Evolutionary conservation across 2,888 invertebrate species (phyloP), one percentile per base, ranked within the genome.

Genomic region (Papilio gigon): DNA sequence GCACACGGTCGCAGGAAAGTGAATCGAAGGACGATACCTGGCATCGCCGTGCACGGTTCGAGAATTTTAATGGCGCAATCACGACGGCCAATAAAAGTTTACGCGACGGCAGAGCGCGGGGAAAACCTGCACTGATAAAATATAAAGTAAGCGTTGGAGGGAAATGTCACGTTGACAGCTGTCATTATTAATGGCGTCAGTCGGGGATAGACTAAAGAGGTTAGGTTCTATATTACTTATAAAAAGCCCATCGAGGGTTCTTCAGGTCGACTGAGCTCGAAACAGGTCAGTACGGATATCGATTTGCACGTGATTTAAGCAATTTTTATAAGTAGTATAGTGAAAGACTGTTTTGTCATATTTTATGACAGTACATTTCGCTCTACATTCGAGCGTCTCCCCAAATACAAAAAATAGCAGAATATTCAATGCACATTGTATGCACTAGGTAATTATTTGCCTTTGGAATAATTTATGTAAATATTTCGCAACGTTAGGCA

Each of bases 41-140:
- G 22, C 47, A 47, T 80, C 77, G 73, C 56, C 37, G 62, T 65
- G 64, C 27, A 70, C 70, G 77, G 74, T 65, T 37, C 25, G 65
- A 72, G 82, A 81, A 83, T 82, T 71, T 70, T 75, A 80, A 80
- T 71, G 40, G 6, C 65, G 50, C 73, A 72, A 75, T 71, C 76
- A 74, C 65, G 72, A 68, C n/a, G 20, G 27, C 68, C 71, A 75
- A 75, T 77, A 74, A 75, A 76, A 77, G 78, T 60, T 71, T 70
- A 44, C 47, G 50, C 20, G 25, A 64, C 47, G 56, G 78, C 71
- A 63, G 59, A 64, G 47, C 50, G 64, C 64, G 65, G 77, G 80
- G 74, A 79, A 74, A 74, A 50, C 71, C 72, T 50, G 61, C 67
- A 67, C 58, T 70, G 70, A 74, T 71, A 73, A 72, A 72, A 74